phyloP scores from a whole-genome alignment of 2,113 vertebrate species.

The Lophius piscatorius region DNA sequence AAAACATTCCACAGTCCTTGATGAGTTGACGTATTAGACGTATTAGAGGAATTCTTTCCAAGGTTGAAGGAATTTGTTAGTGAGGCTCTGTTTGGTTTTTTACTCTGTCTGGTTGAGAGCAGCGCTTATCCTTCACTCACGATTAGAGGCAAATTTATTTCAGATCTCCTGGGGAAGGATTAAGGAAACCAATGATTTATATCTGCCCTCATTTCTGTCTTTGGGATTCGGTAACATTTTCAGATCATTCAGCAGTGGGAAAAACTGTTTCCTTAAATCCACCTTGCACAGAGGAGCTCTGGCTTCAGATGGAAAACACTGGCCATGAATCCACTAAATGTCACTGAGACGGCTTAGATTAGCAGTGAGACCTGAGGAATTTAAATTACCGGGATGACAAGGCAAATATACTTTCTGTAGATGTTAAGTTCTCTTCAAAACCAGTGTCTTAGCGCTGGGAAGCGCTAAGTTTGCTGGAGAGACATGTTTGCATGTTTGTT shows the following conservation, averaged over 20 bases:
- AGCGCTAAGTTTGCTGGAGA: neutral
- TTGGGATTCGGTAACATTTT: constrained; percentile 3
- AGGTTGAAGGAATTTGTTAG: neutral
- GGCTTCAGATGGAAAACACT: constrained; percentile 7
- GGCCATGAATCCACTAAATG: constrained; percentile 30
- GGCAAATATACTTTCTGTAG: constrained; percentile 7
- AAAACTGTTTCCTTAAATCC: neutral
- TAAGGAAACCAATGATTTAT: constrained; percentile 18
- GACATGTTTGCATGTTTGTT: too few species aligned
- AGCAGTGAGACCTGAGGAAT: constrained; percentile 9
- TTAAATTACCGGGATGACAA: constrained; percentile 1
- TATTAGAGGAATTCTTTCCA: constrained; percentile 1
- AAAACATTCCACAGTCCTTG: neutral
- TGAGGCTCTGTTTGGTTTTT: neutral
- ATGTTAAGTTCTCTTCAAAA: constrained; percentile 2
- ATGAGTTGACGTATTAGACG: constrained; percentile 5
- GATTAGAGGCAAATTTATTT: constrained; percentile 18
- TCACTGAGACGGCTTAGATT: constrained; percentile 16
- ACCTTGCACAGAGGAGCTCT: neutral
- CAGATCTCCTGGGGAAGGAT: neutral
- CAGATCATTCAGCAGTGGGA: neutral
- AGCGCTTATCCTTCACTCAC: constrained; percentile 4
- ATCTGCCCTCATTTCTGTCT: constrained; percentile 11
- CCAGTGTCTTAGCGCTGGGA: neutral
- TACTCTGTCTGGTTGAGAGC: neutral